A percentile compares a stretch with the other conserved stretches of the same genome.
These are phyloP conservation scores for Anser brachyrhynchus DNA, from an alignment of 2,113 vertebrate species.

Conservation along the genomic window DNA sequence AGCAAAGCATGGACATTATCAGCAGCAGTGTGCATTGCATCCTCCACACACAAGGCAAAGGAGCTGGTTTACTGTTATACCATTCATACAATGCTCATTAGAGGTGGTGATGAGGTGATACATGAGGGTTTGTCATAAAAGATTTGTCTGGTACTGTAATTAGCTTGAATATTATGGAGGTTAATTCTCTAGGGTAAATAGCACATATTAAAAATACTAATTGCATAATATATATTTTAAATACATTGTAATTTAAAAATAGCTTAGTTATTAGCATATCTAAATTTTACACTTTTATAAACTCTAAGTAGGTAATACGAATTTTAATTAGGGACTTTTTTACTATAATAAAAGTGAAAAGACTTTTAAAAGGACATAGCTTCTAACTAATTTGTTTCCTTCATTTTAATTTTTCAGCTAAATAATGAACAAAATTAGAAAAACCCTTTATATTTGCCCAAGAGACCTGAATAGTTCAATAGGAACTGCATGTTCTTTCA, in stretches of 20 bases:
- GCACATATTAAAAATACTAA: not conserved
- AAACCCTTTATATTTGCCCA: not conserved
- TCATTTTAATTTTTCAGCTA: constrained; percentile 41
- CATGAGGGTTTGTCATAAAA: not conserved
- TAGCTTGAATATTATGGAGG: not conserved
- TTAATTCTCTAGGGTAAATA: constrained; percentile 16
- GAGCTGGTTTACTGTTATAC: not conserved
- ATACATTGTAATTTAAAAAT: constrained; percentile 36
- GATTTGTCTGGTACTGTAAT: not conserved
- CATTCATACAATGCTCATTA: not conserved
- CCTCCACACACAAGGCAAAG: not conserved
- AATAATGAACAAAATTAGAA: constrained; percentile 34
- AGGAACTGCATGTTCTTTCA: constrained; percentile 14
- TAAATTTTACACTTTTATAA: constrained; percentile 49
- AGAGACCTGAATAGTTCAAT: not conserved
- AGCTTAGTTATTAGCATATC: constrained; percentile 24
- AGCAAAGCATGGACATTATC: not conserved
- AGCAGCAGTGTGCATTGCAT: not conserved
- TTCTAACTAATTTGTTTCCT: constrained; percentile 60
- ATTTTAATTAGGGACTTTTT: constrained; percentile 50
- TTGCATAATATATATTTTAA: constrained; percentile 45
- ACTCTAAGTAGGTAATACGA: constrained; percentile 39
- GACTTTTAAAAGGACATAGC: not conserved
- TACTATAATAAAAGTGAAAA: not conserved
- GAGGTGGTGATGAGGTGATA: not conserved